Evolutionary conservation across 2,888 invertebrate species (phyloP), one percentile per base, ranked within the genome.

Genomic region (Glaucopsyche alexis): DNA sequence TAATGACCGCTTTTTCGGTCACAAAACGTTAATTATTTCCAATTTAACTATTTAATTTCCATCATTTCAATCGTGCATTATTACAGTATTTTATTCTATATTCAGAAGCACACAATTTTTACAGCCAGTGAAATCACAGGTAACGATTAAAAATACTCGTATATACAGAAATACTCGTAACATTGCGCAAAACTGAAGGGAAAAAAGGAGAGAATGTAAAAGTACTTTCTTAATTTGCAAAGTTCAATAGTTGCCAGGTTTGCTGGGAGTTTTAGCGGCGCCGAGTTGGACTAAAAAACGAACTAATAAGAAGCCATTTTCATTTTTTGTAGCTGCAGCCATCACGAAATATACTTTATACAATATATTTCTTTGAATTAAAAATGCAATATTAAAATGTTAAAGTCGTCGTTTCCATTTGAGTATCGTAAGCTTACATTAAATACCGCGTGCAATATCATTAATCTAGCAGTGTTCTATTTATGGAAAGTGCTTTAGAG

Each of bases 221-320:
- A 45, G 45, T 45, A 67, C 49, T 69, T 69, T 69, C 49, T 69
- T 69, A 69, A 69, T 69, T 69, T 69, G 69, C 69, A 69, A 69
- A 69, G 69, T 50, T 72, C 40, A 19, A 50, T 52, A 66, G 72
- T 72, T 72, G 16, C 50, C 50, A 72, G 72, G 19, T 38, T n/a
- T 66, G 66, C 72, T 72, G 50, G 50, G 52, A 72, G 65, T 72
- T 66, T 52, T 52, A 52, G 38, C 40, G 66, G 52, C 50, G 52
- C 29, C 38, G 29, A 60, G 29, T 60, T 29, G 13, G 7, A 60
- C 29, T 60, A 29, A 60, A 55, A 55, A 60, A 60, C 29, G 60
- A 60, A 47, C 11, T 47, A 47, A 60, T 60, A 60, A 60, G 60
- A 60, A 11, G 60, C 60, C 60, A 60, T 60, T 60, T 60, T 60